Base-by-base conservation (phyloP, 1,140 invertebrate species). In the Drosophila mojavensis region DNA sequence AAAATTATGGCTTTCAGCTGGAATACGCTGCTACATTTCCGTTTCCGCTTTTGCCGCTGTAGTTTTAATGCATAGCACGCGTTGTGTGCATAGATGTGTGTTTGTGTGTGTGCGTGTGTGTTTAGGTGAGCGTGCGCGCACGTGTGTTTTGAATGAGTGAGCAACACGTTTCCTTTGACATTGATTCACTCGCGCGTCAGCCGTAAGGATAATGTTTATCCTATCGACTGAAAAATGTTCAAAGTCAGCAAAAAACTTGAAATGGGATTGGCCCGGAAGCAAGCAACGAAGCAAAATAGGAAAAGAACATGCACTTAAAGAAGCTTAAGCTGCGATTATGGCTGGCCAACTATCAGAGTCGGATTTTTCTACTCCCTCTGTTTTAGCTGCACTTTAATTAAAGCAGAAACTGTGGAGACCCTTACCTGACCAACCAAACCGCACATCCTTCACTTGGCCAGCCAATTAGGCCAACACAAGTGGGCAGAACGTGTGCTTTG, bases 1-100 rank as follows among this genome's bases (percentile, higher is more conserved):
- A 84, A 79, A 88, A 89, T 88, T 80, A 88, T 89, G 80, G 84
- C 61, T 79, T 81, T 80, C 77, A 71, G 80, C 71, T 75, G 51
- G 68, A 84, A 88, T 80, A 78, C 78, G 85, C 84, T 89, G 69
- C 39, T 82, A 75, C 82, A 79, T 88, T 89, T 89, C 81, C 84
- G 81, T 78, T 88, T 88, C 83, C 83, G 83, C 50, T 61, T 55
- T 47, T 67, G 59, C 65, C 63, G 51, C 58, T 73, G 64, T 67
- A 56, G 56, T 70, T 69, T 62, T 69, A 75, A 70, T 75, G 74
- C 68, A 75, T 56, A 64, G 28, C 54, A 65, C 64, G 50, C 10
- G 20, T 13, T 48, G 3, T 36, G 43, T 50, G 15, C 39, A 9
- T 24, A 39, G 68, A 65, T 56, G 20, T 60, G 4, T 54, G 26